Conservation (phyloP, 2,888 invertebrate genomes). For the Lordiphosa andalusiaca region DNA sequence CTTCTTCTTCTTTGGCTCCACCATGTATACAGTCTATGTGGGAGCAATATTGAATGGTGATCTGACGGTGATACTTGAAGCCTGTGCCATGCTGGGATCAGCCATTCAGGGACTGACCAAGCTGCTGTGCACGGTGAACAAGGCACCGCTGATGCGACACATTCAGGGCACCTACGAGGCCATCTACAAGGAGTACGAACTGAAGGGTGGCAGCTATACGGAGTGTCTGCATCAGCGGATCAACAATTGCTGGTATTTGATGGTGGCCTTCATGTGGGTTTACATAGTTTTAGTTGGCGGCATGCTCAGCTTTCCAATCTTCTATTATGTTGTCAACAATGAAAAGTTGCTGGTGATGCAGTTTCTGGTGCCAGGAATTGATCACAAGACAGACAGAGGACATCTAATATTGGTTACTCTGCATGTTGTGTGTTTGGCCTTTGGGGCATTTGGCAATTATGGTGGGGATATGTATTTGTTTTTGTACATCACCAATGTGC, state of each 20-base stretch:
- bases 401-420: conserved; percentile 27
- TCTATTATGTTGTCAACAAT: conserved; percentile 12
- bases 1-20: conserved; percentile 37
- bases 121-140: conserved; percentile 21
- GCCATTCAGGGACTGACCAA: conserved; percentile 48
- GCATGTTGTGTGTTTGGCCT: conserved; percentile 35
- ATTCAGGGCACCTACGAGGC: conserved; percentile 32
- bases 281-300: conserved; percentile 1
- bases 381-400: conserved; percentile 42
- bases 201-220: conserved; percentile 32
- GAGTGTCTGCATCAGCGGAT: conserved; percentile 38
- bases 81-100: conserved; percentile 44
- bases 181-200: conserved; percentile 58
- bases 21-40: conserved; percentile 60
- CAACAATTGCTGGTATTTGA: conserved; percentile 27
- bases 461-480: conserved; percentile 66
- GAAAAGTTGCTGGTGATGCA: conserved; percentile 54
- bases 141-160: conserved; percentile 21
- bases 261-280: conserved; percentile 29
- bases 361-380: conserved; percentile 56
- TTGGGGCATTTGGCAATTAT: conserved; percentile 66
- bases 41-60: conserved; percentile 47
- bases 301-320: conserved; percentile 43
- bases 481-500: conserved; percentile 52
- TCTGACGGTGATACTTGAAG: conserved; percentile 52